These are phyloP conservation scores for Mus spicilegus DNA, from an alignment of 2,113 vertebrate species.

Conservation along the genomic window DNA sequence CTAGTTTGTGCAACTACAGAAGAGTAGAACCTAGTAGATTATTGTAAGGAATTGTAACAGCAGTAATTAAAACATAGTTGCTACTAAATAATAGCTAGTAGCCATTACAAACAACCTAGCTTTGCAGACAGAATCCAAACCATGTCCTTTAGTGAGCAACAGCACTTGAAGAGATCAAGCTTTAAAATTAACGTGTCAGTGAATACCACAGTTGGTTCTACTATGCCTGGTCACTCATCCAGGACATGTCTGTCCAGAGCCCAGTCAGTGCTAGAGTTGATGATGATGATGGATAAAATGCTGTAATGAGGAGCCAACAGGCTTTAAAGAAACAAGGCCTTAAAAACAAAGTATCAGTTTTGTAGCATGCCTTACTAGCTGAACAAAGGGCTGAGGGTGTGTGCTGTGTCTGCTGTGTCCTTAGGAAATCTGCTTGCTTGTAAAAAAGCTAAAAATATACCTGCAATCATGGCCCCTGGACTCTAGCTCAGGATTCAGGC, in stretches of 20 bases:
- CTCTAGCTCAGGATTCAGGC: background rate
- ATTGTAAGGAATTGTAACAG: background rate
- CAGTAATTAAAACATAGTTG: background rate
- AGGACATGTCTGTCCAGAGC: background rate
- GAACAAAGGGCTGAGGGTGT: background rate
- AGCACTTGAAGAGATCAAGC: background rate
- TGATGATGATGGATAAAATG: background rate
- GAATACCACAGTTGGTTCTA: background rate
- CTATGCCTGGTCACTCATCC: background rate
- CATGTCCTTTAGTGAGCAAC: background rate
- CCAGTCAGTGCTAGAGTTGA: background rate
- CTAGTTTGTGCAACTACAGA: background rate
- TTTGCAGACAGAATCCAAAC: background rate
- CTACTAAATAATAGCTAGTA: background rate
- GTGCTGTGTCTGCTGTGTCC: fast-evolving
- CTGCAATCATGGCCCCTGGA: background rate
- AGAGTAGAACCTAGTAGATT: background rate
- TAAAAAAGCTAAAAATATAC: background rate
- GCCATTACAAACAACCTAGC: background rate
- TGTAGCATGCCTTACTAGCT: background rate
- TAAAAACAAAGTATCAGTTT: background rate
- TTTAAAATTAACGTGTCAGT: slow-evolving; percentile 3
- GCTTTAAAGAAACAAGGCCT: slow-evolving; percentile 14
- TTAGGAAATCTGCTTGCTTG: background rate
- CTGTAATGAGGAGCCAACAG: background rate